Conservation (phyloP, 1,140 invertebrate species). For the Drosophila malerkotliana region DNA sequence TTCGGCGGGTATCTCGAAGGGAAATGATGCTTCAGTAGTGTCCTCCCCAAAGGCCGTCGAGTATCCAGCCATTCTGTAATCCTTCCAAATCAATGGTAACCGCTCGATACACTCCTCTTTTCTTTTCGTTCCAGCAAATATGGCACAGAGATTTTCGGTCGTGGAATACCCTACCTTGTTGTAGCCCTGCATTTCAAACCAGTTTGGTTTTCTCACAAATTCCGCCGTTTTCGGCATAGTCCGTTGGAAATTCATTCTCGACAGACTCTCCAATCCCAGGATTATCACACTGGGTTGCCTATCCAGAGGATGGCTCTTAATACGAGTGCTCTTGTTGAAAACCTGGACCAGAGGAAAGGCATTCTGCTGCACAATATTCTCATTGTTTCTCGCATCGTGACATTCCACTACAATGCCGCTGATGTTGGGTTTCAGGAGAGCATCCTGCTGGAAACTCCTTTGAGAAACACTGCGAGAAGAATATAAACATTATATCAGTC, state of each 20-base stretch:
- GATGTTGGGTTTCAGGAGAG: constrained; percentile 1
- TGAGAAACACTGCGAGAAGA: neutral
- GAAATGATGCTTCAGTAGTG: constrained; percentile 66
- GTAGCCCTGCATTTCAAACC: constrained; percentile 63
- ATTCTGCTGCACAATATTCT: constrained; percentile 33
- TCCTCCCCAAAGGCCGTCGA: constrained; percentile 92
- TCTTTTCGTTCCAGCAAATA: constrained; percentile 20
- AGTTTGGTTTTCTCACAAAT: constrained; percentile 27
- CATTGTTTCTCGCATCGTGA: neutral
- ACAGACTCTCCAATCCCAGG: constrained; percentile 53
- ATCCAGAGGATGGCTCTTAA: neutral
- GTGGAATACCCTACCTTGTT: constrained; percentile 49
- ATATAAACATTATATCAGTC: neutral
- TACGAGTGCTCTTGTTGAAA: neutral
- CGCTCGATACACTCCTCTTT: neutral
- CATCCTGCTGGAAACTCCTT: neutral
- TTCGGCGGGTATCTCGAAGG: constrained; percentile 88
- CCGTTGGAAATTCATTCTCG: constrained; percentile 82
- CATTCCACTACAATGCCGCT: constrained; percentile 41
- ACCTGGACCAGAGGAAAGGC: constrained; percentile 45
- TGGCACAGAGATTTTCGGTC: constrained; percentile 22
- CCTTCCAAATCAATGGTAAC: constrained; percentile 33
- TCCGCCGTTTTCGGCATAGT: constrained; percentile 50
- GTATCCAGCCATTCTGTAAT: constrained; percentile 86
- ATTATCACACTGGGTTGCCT: constrained; percentile 51